Percentiles rank a stretch among this genome's conserved stretches.
Evolutionary conservation across 2,797 vertebrate genomes (phyloP).

Genomic region (Gallirallus australis): DNA sequence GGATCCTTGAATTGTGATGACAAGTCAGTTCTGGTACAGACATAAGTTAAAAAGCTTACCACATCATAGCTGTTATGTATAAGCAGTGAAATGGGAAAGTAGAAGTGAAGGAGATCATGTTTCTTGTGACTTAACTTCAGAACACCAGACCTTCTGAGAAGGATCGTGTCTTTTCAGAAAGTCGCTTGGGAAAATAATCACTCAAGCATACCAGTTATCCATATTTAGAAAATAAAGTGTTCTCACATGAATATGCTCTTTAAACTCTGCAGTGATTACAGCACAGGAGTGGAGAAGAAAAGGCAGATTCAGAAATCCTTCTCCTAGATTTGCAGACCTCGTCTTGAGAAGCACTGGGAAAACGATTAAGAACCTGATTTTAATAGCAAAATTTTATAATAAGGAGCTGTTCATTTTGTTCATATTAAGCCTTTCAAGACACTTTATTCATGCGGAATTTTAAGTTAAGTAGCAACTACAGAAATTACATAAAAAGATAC

Average conservation of each 20-base stretch:
- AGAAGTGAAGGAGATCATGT: neutral
- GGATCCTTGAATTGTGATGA: neutral
- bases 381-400: neutral
- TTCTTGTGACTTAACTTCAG: neutral
- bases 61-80: neutral
- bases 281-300: neutral
- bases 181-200: neutral
- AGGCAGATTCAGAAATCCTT: neutral
- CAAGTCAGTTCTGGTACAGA: neutral
- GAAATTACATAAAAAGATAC: neutral
- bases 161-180: neutral
- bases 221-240: neutral
- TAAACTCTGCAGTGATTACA: neutral
- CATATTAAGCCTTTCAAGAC: neutral
- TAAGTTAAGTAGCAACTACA: neutral
- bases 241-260: slow-evolving; percentile 37
- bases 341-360: neutral
- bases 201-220: neutral
- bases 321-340: neutral
- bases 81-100: neutral
- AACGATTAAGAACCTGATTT: slow-evolving; percentile 7
- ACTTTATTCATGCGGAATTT: neutral
- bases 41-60: neutral
- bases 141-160: neutral
- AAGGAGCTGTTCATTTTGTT: neutral